Base-by-base conservation (phyloP, 1,140 invertebrate genomes). In the Sarcophaga peregrina region DNA sequence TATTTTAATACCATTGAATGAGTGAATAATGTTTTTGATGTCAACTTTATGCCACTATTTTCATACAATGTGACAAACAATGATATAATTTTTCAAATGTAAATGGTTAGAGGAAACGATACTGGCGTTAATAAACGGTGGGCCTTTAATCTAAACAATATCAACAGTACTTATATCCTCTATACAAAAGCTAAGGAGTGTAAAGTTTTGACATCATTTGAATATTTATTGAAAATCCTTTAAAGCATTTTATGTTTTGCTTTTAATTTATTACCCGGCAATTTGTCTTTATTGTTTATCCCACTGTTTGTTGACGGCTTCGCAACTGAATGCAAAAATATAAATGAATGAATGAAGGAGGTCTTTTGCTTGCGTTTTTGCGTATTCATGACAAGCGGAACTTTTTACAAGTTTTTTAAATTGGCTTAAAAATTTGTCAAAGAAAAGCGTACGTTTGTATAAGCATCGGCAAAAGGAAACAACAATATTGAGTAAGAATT, bases 1-100 rank as follows among this genome's bases (percentile, higher is more conserved):
- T 48, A 76, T 76, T 76, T 76, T 8, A 76, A 76, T 76, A 46
- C 47, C 74, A 76, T 48, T 76, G 74, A 76, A 76, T 76, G 47
- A 76, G 74, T 76, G 74, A 76, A 47, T 47, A 76, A 76, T 76
- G 74, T 76, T 76, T 74, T 76, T 76, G 47, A 76, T 76, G 74
- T 47, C 74, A 76, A 76, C 74, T 76, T 76, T 76, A 74, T 74
- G 73, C 45, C 45, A 17, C 74, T 48, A 13, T 76, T 17, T 47
- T 76, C 74, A 76, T 76, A 76, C 74, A 76, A 37, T 48, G 46
- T 76, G 74, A 48, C n/a, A 76, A 6, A 76, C 46, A 76, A 76
- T 47, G 15, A 76, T 48, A 76, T 17, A 46, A 76, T 76, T 76
- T 48, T 48, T 76, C 74, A 76, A 17, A 76, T 50, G 15, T 76